Conservation (phyloP, 2,113 vertebrate genomes). For the Xenopus borealis region DNA sequence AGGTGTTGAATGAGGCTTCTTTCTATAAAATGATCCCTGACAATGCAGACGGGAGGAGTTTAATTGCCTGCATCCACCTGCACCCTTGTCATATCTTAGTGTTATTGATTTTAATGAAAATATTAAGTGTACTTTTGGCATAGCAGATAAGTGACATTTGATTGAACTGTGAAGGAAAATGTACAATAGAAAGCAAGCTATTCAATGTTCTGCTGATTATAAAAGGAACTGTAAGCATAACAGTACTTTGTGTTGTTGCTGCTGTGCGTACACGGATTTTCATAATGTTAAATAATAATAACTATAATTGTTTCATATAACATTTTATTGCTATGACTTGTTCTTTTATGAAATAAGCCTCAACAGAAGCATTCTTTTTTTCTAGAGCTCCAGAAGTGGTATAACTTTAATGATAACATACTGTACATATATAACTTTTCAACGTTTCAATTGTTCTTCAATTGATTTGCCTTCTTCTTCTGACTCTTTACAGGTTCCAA, state of each 20-base stretch:
- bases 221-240: constrained; percentile 60
- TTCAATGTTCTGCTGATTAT: constrained; percentile 62
- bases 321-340: constrained; percentile 51
- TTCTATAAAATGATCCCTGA: constrained; percentile 66
- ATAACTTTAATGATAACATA: too few species aligned
- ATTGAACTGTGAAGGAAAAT: constrained; percentile 68
- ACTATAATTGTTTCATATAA: constrained; percentile 6
- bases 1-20: constrained; percentile 71
- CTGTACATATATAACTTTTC: too few species aligned
- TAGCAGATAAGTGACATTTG: constrained; percentile 70
- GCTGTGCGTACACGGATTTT: constrained; percentile 53
- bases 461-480: too few species aligned
- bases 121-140: constrained; percentile 77
- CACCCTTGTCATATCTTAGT: constrained; percentile 71
- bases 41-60: constrained; percentile 68
- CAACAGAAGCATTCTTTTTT: too few species aligned
- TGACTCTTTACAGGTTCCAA: too few species aligned
- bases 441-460: too few species aligned
- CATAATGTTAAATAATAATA: constrained; percentile 50
- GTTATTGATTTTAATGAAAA: constrained; percentile 82
- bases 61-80: constrained; percentile 75
- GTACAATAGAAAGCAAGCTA: constrained; percentile 64
- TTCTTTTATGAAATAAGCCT: too few species aligned
- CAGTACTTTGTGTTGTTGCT: constrained; percentile 55
- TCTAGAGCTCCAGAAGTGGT: too few species aligned